Evolutionary conservation across 2,797 vertebrate species (phyloP).

Genomic region (Oryzias sinensis): DNA sequence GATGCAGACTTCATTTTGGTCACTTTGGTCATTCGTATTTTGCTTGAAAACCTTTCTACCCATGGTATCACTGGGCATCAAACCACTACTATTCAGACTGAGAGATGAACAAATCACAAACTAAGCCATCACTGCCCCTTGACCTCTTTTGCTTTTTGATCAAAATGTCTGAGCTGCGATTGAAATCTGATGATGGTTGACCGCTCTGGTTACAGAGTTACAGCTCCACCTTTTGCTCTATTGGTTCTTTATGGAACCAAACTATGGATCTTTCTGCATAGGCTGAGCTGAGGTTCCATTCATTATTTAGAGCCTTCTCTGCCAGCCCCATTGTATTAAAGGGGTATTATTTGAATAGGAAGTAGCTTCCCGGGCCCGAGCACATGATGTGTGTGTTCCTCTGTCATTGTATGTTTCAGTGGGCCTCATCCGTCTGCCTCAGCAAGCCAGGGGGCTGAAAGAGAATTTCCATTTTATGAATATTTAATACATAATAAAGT

Average conservation of each 20-base stretch:
- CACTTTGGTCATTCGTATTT: too few relatives aligned
- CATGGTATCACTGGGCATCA: too few relatives aligned
- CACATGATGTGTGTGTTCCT: conserved; percentile 73
- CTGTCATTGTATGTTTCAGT: conserved; percentile 75
- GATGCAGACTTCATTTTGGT: too few relatives aligned
- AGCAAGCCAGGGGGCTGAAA: conserved; percentile 70
- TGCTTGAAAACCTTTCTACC: too few relatives aligned
- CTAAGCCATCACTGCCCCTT: conserved; percentile 1
- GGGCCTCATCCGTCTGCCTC: conserved; percentile 71
- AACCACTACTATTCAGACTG: too few relatives aligned
- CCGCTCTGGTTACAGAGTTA: conserved; percentile 39
- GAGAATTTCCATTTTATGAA: conserved; percentile 80
- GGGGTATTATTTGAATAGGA: conserved; percentile 76
- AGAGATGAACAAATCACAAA: too few relatives aligned
- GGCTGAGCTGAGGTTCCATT: conserved; percentile 70
- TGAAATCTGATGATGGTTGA: conserved; percentile 38
- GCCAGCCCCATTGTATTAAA: conserved; percentile 71
- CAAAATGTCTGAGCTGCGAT: conserved; percentile 52
- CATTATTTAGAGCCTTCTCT: conserved; percentile 73
- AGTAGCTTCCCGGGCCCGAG: conserved; percentile 65
- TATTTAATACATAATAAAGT: conserved; percentile 80
- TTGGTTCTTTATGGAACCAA: conserved; percentile 58
- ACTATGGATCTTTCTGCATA: conserved; percentile 71
- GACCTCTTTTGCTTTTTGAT: conserved; percentile 47
- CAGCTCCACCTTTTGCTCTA: conserved; percentile 56